Percentiles rank a stretch among this genome's conserved stretches.
Evolutionary conservation across 2,797 vertebrate species (phyloP).

Genomic region (Todus mexicanus): DNA sequence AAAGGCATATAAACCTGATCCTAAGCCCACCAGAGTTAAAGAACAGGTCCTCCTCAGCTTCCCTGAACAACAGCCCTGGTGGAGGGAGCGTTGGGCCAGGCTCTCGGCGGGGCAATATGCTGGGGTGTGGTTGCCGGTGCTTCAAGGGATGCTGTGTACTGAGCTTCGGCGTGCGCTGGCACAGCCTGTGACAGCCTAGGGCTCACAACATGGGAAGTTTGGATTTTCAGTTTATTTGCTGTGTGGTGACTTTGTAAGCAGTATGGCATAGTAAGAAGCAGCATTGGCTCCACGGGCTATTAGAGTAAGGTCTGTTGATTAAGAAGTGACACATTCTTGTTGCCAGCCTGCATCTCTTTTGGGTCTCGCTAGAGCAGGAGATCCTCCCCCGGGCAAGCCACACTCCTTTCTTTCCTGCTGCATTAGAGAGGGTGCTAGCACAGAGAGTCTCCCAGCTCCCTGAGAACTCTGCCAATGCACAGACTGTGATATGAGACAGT

Average conservation of each 20-base stretch:
- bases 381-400: not conserved
- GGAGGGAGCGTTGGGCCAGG: not conserved
- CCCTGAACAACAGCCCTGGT: fast-evolving
- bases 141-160: not conserved
- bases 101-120: fast-evolving
- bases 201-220: not conserved
- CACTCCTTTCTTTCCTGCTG: not conserved
- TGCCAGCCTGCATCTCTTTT: not conserved
- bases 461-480: not conserved
- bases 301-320: not conserved
- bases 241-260: not conserved
- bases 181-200: not conserved
- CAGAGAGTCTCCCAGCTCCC: not conserved
- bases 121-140: not conserved
- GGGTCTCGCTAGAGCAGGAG: not conserved
- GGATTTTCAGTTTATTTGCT: not conserved
- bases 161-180: not conserved
- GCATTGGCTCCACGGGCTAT: fast-evolving
- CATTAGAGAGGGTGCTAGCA: not conserved
- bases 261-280: not conserved
- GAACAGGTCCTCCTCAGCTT: not conserved
- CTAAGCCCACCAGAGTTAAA: not conserved
- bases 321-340: not conserved
- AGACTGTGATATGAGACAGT: not conserved
- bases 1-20: not conserved